A percentile compares a stretch with the other conserved stretches of the same genome.
Conservation (phyloP, 2,113 vertebrate genomes). For the Hirundichthys speculiger region DNA sequence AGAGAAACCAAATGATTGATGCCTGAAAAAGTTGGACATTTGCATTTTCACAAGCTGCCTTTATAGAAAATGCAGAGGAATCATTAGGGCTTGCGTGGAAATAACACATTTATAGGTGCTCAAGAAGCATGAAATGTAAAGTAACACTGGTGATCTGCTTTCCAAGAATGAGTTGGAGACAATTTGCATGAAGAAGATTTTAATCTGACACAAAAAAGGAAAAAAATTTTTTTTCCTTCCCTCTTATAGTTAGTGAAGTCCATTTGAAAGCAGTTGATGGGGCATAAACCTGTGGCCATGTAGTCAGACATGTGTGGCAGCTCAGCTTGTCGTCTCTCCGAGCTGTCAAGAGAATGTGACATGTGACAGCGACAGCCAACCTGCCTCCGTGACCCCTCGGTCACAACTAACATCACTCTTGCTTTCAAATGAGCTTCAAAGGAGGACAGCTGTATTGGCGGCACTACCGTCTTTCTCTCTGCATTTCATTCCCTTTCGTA, state of each 20-base stretch:
- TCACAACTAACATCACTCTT: constrained; percentile 41
- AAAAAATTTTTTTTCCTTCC: neutral
- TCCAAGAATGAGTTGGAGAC: too few species aligned
- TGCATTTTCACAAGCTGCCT: too few species aligned
- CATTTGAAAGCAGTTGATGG: constrained; percentile 31
- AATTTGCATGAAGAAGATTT: too few species aligned
- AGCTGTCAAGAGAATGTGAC: constrained; percentile 71
- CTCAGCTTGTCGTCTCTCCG: constrained; percentile 63
- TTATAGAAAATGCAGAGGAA: too few species aligned
- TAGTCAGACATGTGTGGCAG: constrained; percentile 63
- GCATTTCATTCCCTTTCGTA: neutral
- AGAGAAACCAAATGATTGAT: too few species aligned
- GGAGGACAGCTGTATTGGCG: constrained; percentile 30
- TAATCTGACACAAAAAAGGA: neutral
- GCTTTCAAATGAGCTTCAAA: constrained; percentile 69
- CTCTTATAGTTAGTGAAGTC: neutral
- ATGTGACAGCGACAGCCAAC: constrained; percentile 60
- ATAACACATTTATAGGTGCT: too few species aligned
- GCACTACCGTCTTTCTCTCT: neutral
- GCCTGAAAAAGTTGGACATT: too few species aligned
- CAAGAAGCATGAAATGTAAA: too few species aligned
- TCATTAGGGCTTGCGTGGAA: too few species aligned
- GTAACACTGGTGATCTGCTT: too few species aligned
- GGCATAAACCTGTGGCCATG: constrained; percentile 42
- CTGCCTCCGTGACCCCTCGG: constrained; percentile 68